These are phyloP conservation scores for Peromyscus californicus DNA, from an alignment of 2,113 vertebrate species.

Conservation along the genomic window DNA sequence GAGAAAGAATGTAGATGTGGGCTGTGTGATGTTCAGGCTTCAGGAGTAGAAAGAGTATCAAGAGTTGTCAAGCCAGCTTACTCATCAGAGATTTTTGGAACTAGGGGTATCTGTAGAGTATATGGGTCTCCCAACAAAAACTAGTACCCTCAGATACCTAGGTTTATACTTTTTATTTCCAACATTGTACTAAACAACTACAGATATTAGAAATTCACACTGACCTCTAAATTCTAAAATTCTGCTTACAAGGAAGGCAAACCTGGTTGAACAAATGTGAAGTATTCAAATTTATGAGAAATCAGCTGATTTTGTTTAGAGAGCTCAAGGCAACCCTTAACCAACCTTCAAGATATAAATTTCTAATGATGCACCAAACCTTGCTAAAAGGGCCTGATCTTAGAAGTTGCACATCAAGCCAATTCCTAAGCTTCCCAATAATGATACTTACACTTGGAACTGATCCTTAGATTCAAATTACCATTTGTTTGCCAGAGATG, in stretches of 20 bases:
- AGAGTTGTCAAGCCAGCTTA: background rate
- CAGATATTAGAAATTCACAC: conserved; percentile 59
- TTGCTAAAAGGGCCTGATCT: background rate
- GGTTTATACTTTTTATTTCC: conserved; percentile 63
- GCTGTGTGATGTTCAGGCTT: background rate
- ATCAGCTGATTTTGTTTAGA: background rate
- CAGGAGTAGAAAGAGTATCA: background rate
- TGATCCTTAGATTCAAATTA: conserved; percentile 8
- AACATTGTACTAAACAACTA: conserved; percentile 52
- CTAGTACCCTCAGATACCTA: conserved; percentile 32
- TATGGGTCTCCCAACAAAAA: conserved; percentile 45
- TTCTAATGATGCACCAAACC: background rate
- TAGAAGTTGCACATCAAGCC: background rate
- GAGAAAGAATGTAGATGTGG: background rate
- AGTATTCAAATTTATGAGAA: conserved; percentile 56
- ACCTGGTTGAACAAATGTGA: conserved; percentile 12
- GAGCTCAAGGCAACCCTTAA: conserved; percentile 51
- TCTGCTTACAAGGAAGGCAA: conserved; percentile 30
- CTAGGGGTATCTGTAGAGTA: background rate
- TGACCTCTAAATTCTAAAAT: conserved; percentile 2
- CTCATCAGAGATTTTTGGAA: conserved; percentile 7
- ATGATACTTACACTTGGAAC: background rate
- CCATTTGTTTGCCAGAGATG: background rate
- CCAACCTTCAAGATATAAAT: conserved; percentile 8
- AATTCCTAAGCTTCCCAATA: background rate